Evolutionary conservation across 1,140 invertebrate species (phyloP), one percentile per base, ranked within the genome.

Genomic region (Diplogasteroides magnus): DNA sequence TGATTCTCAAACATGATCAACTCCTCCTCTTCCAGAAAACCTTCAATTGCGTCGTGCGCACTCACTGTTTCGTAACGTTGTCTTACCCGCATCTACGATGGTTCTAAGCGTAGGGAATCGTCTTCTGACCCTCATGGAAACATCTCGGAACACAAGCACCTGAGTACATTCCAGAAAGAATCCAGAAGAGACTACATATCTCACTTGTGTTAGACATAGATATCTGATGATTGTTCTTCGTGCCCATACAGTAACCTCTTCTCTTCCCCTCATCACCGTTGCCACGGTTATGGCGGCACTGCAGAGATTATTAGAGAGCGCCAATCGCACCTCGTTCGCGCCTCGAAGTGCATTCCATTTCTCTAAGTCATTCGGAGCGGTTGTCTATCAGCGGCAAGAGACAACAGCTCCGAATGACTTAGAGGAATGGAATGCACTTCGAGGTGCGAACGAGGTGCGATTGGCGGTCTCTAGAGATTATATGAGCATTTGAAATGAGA

Each of bases 81-180:
- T 48, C 31, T 61, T 56, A 79, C 78, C 79, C n/a, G 78, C 73
- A 23, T 81, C 75, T 25, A 80, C 69, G 23, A 81, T 71, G 6
- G 81, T 75, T 31, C 82, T 76, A 64, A 76, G 60, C 1, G 77
- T 79, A 1, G 79, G 79, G 57, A 81, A 78, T 31, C 79, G 65
- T 32, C 79, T 72, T 31, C 79, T 61, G 2, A 82, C 79, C 71
- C 80, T 79, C 74, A 82, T 58, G 25, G 74, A 78, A 58, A 81
- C 80, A 55, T 81, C 80, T 6, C 76, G 71, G 26, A 76, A 77
- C 3, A 70, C 78, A 26, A 74, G 65, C 14, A 74, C 70, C 65
- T 74, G 59, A 61, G 55, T 3, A 32, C 25, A 55, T 23, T 57
- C 6, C 19, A 11, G 6, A 11, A 48, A 48, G 19, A 11, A 48